Evolutionary conservation across 2,888 invertebrate genomes (phyloP), one percentile per base, ranked within the genome.

Genomic region (Phaedon cochleariae): DNA sequence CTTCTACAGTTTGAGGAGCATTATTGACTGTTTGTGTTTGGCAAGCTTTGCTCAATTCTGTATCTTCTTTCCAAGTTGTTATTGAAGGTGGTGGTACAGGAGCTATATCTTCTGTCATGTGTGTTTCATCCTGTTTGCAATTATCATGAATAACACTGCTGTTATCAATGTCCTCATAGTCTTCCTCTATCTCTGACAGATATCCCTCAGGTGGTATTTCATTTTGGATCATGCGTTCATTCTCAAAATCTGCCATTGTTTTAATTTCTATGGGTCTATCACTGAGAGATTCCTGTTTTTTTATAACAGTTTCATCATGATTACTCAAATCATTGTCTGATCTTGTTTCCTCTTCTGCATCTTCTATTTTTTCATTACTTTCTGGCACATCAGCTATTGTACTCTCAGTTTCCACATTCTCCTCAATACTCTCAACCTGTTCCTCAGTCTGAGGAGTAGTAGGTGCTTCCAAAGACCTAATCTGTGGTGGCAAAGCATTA

Each of bases 11-110:
- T 9, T 66, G 54, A 5, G 73, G 69, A 21, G 48, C 61, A 12
- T 59, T 67, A 20, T 52, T 64, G 12, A 65, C 66, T 53, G 57
- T 75, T 62, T 78, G 78, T 0, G 83, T 83, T 69, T 83, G 83
- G 53, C 83, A 81, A 2, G 84, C 82, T 75, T 86, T 86, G 72
- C 82, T 83, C 20, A 84, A 77, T 37, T 75, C 74, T 7, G 70
- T 68, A 59, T 69, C 54, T 31, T 70, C 62, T 29, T 68, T 71
- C 76, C 76, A 76, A 41, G 41, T 10, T n/a, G 41, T 9, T 15
- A 4, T 64, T 69, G 5, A 68, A 65, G 59, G 65, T 71, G 53
- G 64, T 45, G n/a, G 41, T 2, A 1, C 41, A 15, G 41, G 6
- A 15, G 3, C 41, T 10, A 41, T 6, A 41, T 41, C 15, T 6